Evolutionary conservation across 2,888 invertebrate genomes (phyloP).

Genomic region (Philopedon plagiatum): DNA sequence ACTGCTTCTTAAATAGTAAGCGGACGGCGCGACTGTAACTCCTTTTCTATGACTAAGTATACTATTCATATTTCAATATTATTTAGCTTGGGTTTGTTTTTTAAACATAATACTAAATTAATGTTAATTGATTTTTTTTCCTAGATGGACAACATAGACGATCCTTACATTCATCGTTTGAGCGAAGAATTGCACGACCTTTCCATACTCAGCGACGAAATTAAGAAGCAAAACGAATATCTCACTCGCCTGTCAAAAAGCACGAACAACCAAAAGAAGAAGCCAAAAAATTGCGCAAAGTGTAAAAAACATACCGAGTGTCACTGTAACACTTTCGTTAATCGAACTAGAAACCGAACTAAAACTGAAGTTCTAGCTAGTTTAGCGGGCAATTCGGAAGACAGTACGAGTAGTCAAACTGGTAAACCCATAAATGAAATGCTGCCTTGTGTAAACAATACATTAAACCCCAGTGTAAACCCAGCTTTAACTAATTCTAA

Average conservation of each 20-base stretch:
- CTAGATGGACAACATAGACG: constrained; percentile 72
- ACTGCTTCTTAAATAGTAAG: no score
- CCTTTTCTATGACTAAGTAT: no score
- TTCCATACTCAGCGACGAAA: constrained; percentile 73
- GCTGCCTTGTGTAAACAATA: constrained; percentile 19
- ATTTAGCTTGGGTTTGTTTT: no score
- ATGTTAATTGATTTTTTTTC: no score
- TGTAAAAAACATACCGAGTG: constrained; percentile 66
- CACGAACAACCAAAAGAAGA: constrained; percentile 54
- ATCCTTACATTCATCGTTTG: constrained; percentile 74
- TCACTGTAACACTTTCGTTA: constrained; percentile 35
- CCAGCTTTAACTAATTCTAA: constrained; percentile 39
- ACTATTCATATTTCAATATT: no score
- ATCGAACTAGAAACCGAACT: constrained; percentile 63
- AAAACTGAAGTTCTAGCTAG: constrained; percentile 49
- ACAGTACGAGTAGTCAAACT: constrained; percentile 50
- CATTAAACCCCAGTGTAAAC: constrained; percentile 37
- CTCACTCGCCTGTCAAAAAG: constrained; percentile 72
- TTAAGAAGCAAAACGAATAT: constrained; percentile 74
- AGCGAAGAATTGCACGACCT: constrained; percentile 74
- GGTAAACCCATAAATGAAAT: constrained; percentile 29
- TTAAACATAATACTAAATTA: no score
- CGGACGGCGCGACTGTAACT: no score
- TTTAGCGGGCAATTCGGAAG: constrained; percentile 44
- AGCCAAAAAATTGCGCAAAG: constrained; percentile 64